phyloP scores from a whole-genome alignment of 2,888 invertebrate genomes.

The Drosophila buzzatii region DNA sequence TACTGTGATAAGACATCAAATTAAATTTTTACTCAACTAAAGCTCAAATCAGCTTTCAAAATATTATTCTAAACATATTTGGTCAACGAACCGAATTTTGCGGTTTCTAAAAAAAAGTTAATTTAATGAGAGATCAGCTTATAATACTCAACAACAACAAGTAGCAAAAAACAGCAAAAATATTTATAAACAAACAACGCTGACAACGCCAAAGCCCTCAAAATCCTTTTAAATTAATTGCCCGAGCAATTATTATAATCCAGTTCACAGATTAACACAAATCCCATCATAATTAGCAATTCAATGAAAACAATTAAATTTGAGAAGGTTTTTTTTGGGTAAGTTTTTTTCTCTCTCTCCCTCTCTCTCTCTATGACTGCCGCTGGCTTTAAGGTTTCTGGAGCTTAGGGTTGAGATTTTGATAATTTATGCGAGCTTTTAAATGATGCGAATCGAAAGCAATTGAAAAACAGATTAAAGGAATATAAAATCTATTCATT shows the following conservation, averaged over 20 bases:
- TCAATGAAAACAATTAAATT: conserved; percentile 53
- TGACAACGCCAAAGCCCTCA: conserved; percentile 22
- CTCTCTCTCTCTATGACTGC: background rate
- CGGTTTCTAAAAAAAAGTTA: background rate
- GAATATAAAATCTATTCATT: background rate
- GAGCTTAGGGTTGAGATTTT: conserved; percentile 59
- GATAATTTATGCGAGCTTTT: conserved; percentile 53
- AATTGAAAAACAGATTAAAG: background rate
- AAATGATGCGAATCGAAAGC: background rate
- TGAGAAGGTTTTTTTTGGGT: conserved; percentile 11
- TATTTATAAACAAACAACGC: conserved; percentile 10
- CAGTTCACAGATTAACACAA: conserved; percentile 63
- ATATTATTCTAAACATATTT: background rate
- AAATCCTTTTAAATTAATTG: conserved; percentile 72
- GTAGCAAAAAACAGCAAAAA: conserved; percentile 1
- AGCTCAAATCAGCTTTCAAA: background rate
- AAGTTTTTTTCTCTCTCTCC: conserved; percentile 2
- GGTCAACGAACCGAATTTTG: background rate
- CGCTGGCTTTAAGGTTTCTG: conserved; percentile 26
- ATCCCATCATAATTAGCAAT: conserved; percentile 74
- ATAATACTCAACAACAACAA: background rate
- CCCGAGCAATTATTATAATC: conserved; percentile 68
- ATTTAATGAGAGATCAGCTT: conserved; percentile 1
- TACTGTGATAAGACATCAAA: background rate
- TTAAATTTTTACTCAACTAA: background rate